Evolutionary conservation across 2,797 vertebrate genomes (phyloP).

Genomic region (Nannoperca australis): DNA sequence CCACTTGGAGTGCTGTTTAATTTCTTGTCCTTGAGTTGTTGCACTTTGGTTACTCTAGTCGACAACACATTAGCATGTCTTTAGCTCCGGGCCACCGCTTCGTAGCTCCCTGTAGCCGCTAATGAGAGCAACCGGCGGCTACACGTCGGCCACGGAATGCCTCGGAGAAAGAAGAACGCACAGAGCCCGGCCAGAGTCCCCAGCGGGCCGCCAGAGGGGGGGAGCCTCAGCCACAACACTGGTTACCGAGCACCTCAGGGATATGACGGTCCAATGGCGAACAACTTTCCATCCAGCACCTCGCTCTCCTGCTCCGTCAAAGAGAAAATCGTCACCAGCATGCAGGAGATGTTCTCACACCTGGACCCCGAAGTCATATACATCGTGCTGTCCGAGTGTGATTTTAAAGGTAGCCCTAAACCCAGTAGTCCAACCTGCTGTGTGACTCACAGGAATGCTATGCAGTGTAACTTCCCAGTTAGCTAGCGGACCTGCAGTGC

Average conservation of each 20-base stretch:
- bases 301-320: conserved; percentile 63
- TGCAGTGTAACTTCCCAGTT: conserved; percentile 19
- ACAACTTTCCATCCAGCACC: conserved; percentile 44
- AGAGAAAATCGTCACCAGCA: conserved; percentile 86
- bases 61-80: conserved; percentile 31
- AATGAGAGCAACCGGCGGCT: conserved; percentile 39
- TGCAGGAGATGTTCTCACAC: conserved; percentile 96
- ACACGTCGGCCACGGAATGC: conserved; percentile 83
- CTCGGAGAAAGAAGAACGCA: conserved; percentile 91
- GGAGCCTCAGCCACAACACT: conserved; percentile 46
- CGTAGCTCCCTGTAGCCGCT: conserved; percentile 31
- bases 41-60: not conserved
- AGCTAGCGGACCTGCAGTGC: conserved; percentile 28
- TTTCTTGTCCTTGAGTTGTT: conserved; percentile 1
- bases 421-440: not conserved
- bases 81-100: not conserved
- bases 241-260: conserved; percentile 40
- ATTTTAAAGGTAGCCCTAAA: conserved; percentile 92
- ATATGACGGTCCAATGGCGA: conserved; percentile 48
- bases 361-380: conserved; percentile 94
- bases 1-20: conserved; percentile 73
- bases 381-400: conserved; percentile 95
- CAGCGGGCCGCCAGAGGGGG: conserved; percentile 55
- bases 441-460: conserved; percentile 1
- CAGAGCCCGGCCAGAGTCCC: conserved; percentile 87